A percentile compares a stretch with the other conserved stretches of the same genome.
Evolutionary conservation across 1,140 invertebrate genomes (phyloP).

Genomic region (Drosophila takahashii): DNA sequence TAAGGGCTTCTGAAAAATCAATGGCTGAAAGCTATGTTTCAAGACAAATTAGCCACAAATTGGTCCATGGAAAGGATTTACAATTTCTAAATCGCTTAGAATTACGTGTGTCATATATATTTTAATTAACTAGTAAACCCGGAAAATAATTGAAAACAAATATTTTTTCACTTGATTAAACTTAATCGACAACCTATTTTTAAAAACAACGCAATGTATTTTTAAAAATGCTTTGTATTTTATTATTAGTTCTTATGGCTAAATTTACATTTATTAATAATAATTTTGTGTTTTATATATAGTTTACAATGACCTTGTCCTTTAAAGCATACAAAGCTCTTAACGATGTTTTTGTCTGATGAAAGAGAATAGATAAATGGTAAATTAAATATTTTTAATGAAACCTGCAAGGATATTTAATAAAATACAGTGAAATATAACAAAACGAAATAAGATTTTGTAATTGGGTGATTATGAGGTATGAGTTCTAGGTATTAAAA

Average conservation of each 20-base stretch:
- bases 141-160: too few species aligned
- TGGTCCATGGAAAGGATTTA: background rate
- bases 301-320: background rate
- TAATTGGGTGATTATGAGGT: too few species aligned
- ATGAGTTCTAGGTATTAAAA: background rate
- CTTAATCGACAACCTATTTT: too few species aligned
- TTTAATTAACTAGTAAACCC: background rate
- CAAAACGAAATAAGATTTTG: too few species aligned
- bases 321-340: background rate
- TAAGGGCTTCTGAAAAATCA: conserved; percentile 8
- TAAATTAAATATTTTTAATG: background rate
- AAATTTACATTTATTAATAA: background rate
- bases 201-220: too few species aligned
- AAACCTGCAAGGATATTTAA: too few species aligned
- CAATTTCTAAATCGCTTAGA: background rate
- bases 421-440: too few species aligned
- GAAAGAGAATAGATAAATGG: background rate
- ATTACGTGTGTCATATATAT: too few species aligned
- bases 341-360: background rate
- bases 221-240: background rate
- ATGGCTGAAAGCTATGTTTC: background rate
- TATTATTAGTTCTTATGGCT: background rate
- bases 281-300: background rate
- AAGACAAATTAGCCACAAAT: conserved; percentile 25
- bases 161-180: background rate